A percentile compares a stretch with the other conserved stretches of the same genome.
Evolutionary conservation across 2,113 vertebrate genomes (phyloP).

Genomic region (Zapornia atra): DNA sequence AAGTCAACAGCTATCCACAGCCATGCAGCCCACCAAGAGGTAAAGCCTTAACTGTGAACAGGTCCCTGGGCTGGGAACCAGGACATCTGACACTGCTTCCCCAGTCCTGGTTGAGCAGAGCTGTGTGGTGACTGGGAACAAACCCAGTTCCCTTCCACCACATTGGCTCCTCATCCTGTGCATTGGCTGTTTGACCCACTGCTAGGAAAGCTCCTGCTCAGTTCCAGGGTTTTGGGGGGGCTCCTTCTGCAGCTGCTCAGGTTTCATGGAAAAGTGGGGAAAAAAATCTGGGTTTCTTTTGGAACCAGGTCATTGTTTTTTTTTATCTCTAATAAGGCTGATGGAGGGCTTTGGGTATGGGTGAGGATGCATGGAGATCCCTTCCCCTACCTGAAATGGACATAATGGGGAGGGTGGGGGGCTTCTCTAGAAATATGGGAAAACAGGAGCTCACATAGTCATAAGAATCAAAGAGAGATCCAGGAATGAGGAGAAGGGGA

Average conservation of each 20-base stretch:
- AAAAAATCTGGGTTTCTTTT: background rate
- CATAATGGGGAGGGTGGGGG: background rate
- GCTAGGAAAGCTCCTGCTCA: background rate
- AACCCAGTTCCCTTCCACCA: background rate
- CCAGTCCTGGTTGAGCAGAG: background rate
- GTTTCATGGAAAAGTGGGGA: background rate
- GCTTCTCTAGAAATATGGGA: background rate
- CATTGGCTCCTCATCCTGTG: background rate
- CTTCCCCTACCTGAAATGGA: background rate
- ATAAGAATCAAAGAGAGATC: background rate
- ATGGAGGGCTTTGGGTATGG: background rate
- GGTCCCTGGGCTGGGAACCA: background rate
- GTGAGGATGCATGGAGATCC: background rate
- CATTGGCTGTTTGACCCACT: background rate
- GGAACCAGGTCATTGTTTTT: background rate
- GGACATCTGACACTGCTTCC: background rate
- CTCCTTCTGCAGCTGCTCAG: background rate
- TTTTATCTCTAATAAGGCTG: background rate
- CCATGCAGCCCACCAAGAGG: background rate
- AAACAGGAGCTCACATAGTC: rapidly evolving
- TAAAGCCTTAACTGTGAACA: background rate
- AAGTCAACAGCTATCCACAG: background rate
- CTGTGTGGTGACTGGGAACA: background rate
- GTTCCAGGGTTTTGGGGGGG: background rate
- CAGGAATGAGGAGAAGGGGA: background rate